phyloP scores from a whole-genome alignment of 2,113 vertebrate species.

The rabbit (Oryctolagus cuniculus) region mOryCun1.1 NC_091443.1:91497001-91497500 shows the following conservation, averaged over 20 bases:
- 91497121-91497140: background rate
- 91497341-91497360: background rate
- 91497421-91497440: too few species aligned
- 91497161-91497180: background rate
- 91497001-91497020: background rate
- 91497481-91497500: background rate
- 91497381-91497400: background rate
- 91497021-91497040: background rate
- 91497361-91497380: background rate
- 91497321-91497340: background rate
- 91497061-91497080: rapidly evolving
- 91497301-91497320: background rate
- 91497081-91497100: rapidly evolving
- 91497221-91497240: background rate
- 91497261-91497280: background rate
- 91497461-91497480: background rate
- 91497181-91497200: background rate
- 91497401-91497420: too few species aligned
- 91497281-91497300: background rate
- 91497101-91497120: background rate
- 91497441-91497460: background rate
- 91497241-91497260: background rate
- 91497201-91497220: background rate
- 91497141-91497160: background rate
- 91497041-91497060: too few species aligned